phyloP scores from a whole-genome alignment of 1,140 invertebrate genomes.

The Bombus waltoni region DNA sequence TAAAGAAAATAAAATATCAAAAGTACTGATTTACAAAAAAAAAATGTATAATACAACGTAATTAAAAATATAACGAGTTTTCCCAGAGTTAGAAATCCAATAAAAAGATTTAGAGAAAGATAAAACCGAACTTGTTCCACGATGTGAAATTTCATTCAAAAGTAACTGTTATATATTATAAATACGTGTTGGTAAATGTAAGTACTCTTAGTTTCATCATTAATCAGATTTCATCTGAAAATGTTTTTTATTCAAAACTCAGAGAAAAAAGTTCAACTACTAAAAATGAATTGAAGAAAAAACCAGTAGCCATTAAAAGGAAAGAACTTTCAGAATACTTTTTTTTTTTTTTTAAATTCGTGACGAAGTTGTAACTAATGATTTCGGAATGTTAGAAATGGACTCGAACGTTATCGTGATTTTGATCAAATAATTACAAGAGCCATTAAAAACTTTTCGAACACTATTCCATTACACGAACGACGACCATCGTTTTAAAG shows the following conservation, averaged over 20 bases:
- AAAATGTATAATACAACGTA: background rate
- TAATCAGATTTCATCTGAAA: background rate
- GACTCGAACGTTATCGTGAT: background rate
- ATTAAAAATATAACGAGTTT: background rate
- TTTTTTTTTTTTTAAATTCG: background rate
- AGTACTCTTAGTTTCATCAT: background rate
- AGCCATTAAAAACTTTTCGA: slow-evolving; percentile 29
- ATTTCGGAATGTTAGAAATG: background rate
- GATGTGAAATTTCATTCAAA: too few species aligned
- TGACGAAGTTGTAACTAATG: too few species aligned
- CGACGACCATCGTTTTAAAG: too few species aligned
- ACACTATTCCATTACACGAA: background rate
- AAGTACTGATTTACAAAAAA: too few species aligned
- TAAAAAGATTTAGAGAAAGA: background rate
- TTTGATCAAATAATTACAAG: background rate
- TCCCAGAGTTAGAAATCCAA: too few species aligned
- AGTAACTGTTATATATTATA: too few species aligned
- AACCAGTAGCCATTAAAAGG: background rate
- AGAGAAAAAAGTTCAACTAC: background rate
- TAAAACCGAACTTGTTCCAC: background rate
- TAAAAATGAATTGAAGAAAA: background rate
- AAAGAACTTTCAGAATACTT: background rate
- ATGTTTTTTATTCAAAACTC: background rate
- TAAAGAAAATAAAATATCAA: too few species aligned
- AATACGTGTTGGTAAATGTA: too few species aligned